Evolutionary conservation across 1,140 invertebrate genomes (phyloP).

Genomic region (Drosophila serrata): DNA sequence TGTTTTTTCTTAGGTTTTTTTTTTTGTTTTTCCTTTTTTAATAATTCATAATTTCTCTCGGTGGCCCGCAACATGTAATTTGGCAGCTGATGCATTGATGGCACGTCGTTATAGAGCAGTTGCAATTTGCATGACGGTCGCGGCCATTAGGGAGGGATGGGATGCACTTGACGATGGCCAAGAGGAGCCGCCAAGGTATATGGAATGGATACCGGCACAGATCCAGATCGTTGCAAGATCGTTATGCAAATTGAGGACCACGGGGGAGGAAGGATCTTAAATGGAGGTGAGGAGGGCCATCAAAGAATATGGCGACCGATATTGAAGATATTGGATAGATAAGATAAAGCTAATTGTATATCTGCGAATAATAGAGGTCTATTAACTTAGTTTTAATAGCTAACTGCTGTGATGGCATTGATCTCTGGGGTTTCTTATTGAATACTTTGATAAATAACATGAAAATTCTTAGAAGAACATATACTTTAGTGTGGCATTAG

Average conservation of each 20-base stretch:
- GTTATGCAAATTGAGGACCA: slow-evolving; percentile 33
- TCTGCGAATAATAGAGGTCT: background rate
- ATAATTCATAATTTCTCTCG: slow-evolving; percentile 53
- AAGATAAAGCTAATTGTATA: slow-evolving; percentile 16
- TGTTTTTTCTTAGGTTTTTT: slow-evolving; percentile 9
- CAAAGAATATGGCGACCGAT: slow-evolving; percentile 8
- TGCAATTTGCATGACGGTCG: slow-evolving; percentile 57
- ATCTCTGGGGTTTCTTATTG: background rate
- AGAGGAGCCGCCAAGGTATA: background rate
- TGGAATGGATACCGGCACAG: background rate
- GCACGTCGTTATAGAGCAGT: slow-evolving; percentile 37
- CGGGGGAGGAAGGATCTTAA: slow-evolving; percentile 4
- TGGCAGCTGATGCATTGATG: slow-evolving; percentile 67
- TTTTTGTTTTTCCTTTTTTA: slow-evolving; percentile 26
- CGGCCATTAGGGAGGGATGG: slow-evolving; percentile 34
- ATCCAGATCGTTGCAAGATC: slow-evolving; percentile 17
- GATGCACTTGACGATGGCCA: slow-evolving; percentile 36
- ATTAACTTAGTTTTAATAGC: background rate
- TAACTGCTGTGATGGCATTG: background rate
- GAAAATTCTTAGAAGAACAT: background rate
- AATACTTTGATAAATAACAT: background rate
- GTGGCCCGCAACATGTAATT: slow-evolving; percentile 64
- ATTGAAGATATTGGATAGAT: background rate
- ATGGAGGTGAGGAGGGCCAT: background rate
- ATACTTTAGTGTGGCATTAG: no score